Conservation (phyloP, 2,113 vertebrate genomes). For the Trematocara stigmaticum region DNA sequence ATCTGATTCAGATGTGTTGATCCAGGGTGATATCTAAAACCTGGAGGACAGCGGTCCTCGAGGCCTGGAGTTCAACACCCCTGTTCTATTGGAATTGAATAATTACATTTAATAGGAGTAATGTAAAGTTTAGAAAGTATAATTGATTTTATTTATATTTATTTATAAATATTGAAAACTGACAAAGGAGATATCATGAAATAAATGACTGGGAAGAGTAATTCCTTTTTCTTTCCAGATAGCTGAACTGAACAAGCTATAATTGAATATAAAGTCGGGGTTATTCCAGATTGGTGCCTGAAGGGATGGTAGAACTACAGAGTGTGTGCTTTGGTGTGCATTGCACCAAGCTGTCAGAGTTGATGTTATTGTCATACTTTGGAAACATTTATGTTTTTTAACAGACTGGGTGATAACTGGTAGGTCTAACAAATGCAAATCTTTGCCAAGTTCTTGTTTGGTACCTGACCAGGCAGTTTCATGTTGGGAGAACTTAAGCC, state of each 20-base stretch:
- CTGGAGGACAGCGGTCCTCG: accelerated
- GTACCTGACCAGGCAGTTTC: not conserved
- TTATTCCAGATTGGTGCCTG: not conserved
- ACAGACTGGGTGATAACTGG: not conserved
- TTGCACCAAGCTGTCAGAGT: not conserved
- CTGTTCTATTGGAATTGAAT: not conserved
- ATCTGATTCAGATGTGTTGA: not conserved
- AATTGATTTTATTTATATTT: not conserved
- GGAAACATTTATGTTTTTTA: not conserved
- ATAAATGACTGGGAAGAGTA: not conserved
- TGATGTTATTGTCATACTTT: not conserved
- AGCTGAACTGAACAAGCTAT: not conserved
- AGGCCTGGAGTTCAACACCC: accelerated
- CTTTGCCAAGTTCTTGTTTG: not conserved
- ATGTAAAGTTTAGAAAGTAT: not conserved
- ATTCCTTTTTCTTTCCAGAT: not conserved
- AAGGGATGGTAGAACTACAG: not conserved
- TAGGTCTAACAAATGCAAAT: not conserved
- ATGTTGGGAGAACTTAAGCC: not conserved
- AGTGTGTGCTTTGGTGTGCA: not conserved
- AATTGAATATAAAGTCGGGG: not conserved
- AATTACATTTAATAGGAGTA: not conserved
- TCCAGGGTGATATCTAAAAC: not conserved
- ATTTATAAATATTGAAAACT: not conserved
- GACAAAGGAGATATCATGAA: not conserved